These are phyloP conservation scores for Brachyhypopomus gauderio DNA, from an alignment of 2,113 vertebrate genomes.

Conservation along the genomic window DNA sequence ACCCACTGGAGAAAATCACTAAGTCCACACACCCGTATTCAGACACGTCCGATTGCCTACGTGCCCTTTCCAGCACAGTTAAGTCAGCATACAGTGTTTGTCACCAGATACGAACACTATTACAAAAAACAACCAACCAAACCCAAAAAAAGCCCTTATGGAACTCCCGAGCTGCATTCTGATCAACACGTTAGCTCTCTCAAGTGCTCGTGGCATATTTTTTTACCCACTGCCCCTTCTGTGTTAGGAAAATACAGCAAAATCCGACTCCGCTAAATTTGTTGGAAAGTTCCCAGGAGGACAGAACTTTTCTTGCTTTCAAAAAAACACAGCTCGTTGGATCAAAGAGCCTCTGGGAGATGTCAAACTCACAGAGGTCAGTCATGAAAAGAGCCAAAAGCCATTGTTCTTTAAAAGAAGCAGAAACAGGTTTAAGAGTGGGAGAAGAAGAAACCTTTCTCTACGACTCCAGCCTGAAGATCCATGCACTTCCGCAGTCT, in stretches of 20 bases:
- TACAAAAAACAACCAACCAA: neutral
- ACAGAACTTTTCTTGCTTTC: slow-evolving; percentile 59
- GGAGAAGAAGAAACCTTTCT: slow-evolving; percentile 44
- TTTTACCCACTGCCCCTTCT: slow-evolving; percentile 43
- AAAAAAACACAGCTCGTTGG: slow-evolving; percentile 46
- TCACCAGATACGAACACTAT: slow-evolving; percentile 1
- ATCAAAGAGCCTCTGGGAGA: slow-evolving; percentile 52
- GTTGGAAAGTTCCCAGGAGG: slow-evolving; percentile 54
- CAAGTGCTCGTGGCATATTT: slow-evolving; percentile 43
- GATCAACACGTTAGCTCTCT: slow-evolving; percentile 11
- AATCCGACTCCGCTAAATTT: slow-evolving; percentile 46
- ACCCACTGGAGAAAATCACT: slow-evolving; percentile 6
- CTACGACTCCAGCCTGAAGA: slow-evolving; percentile 39
- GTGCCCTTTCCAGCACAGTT: neutral
- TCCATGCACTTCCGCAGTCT: slow-evolving; percentile 46
- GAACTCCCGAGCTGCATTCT: neutral
- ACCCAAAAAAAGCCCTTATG: neutral
- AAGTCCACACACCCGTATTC: neutral
- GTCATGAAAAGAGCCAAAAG: slow-evolving; percentile 36
- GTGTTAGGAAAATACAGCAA: slow-evolving; percentile 44
- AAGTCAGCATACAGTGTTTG: neutral
- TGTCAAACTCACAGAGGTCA: slow-evolving; percentile 46
- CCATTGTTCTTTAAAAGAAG: slow-evolving; percentile 47
- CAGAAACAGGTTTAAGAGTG: slow-evolving; percentile 51
- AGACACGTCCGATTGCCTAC: neutral